phyloP scores from a whole-genome alignment of 2,888 invertebrate genomes.

The Gari tellinella region DNA sequence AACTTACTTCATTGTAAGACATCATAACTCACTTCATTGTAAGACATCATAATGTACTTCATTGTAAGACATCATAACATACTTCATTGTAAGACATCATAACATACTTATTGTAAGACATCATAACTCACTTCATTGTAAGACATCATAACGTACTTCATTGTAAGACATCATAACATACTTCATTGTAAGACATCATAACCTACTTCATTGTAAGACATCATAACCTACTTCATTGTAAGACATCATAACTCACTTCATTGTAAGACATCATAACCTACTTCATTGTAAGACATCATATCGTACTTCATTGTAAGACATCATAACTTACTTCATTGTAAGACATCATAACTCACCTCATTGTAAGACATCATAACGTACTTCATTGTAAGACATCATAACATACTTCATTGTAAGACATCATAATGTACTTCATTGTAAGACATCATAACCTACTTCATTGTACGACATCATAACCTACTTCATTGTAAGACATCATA shows the following conservation, averaged over 20 bases:
- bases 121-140: too few relatives aligned
- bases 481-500: too few relatives aligned
- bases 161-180: slow-evolving; percentile 44
- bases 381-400: too few relatives aligned
- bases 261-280: neutral
- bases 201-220: too few relatives aligned
- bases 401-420: too few relatives aligned
- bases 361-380: too few relatives aligned
- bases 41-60: slow-evolving; percentile 66
- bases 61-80: slow-evolving; percentile 76
- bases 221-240: neutral
- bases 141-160: neutral
- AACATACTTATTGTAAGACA: neutral
- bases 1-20: neutral
- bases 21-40: neutral
- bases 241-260: neutral
- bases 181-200: slow-evolving; percentile 77
- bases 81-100: too few relatives aligned
- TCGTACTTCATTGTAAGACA: slow-evolving; percentile 78
- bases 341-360: too few relatives aligned
- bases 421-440: too few relatives aligned
- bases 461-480: too few relatives aligned
- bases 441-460: too few relatives aligned
- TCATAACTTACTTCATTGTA: slow-evolving; percentile 46
- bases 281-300: neutral